Evolutionary conservation across 2,797 vertebrate genomes (phyloP).

Genomic region (Manis javanica): DNA sequence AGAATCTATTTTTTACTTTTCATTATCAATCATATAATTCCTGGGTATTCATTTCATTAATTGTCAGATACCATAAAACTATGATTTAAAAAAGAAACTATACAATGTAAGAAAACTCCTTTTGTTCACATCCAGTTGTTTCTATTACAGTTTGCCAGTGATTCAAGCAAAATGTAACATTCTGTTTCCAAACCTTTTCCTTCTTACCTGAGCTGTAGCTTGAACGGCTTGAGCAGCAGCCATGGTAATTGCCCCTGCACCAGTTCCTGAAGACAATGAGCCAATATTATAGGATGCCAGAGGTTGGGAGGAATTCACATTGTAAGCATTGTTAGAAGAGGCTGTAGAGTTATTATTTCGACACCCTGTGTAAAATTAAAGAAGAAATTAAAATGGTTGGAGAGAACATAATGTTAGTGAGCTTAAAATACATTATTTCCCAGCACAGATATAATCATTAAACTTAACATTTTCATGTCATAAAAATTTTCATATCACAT

Average conservation of each 20-base stretch:
- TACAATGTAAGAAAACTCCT: background rate
- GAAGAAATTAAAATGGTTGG: slow-evolving; percentile 80
- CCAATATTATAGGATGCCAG: slow-evolving; percentile 96
- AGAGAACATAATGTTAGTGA: slow-evolving; percentile 80
- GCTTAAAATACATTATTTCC: slow-evolving; percentile 59
- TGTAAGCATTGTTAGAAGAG: slow-evolving; percentile 95
- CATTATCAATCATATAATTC: background rate
- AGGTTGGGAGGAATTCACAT: slow-evolving; percentile 94
- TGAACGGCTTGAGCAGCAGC: slow-evolving; percentile 99
- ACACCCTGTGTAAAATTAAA: slow-evolving; percentile 91
- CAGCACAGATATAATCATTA: slow-evolving; percentile 32
- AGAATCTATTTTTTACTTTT: background rate
- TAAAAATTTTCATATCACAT: background rate
- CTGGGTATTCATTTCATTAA: background rate
- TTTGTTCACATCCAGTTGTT: background rate
- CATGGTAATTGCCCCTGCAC: slow-evolving; percentile 97
- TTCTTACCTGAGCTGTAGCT: slow-evolving; percentile 95
- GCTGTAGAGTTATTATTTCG: slow-evolving; percentile 95
- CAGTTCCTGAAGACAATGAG: slow-evolving; percentile 94
- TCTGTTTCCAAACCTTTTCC: background rate
- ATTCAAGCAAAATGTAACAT: background rate
- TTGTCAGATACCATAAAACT: background rate
- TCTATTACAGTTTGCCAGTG: background rate
- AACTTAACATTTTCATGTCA: slow-evolving; percentile 40
- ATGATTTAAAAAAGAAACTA: slow-evolving; percentile 23